phyloP scores from a whole-genome alignment of 2,888 invertebrate species.

The Saturnia japonica region DNA sequence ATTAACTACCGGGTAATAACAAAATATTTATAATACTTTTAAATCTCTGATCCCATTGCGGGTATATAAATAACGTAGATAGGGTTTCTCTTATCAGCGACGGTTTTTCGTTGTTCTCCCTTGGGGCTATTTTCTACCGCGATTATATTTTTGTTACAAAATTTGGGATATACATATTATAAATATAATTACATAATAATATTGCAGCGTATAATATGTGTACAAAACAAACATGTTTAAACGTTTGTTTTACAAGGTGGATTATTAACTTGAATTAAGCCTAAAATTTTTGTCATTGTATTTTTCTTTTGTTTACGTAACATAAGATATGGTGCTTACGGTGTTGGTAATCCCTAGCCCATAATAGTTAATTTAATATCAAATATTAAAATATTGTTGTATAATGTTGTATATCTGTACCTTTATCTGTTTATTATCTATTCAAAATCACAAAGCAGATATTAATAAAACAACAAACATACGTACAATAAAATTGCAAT shows the following conservation, averaged over 20 bases:
- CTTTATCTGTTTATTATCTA: too few species aligned
- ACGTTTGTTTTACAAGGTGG: background rate
- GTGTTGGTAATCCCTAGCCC: too few species aligned
- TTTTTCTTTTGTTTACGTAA: too few species aligned
- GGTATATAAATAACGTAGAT: conserved; percentile 30
- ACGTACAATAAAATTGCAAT: too few species aligned
- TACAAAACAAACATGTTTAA: background rate
- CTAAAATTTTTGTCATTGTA: background rate
- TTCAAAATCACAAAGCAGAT: too few species aligned
- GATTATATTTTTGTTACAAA: conserved; percentile 7
- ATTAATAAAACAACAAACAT: too few species aligned
- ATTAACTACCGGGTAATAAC: background rate
- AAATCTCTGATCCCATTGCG: conserved; percentile 24
- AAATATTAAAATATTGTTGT: too few species aligned
- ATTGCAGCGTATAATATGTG: background rate
- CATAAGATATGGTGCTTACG: too few species aligned
- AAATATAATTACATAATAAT: background rate
- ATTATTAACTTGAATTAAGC: background rate
- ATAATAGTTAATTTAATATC: too few species aligned
- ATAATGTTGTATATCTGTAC: too few species aligned
- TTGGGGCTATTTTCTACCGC: background rate
- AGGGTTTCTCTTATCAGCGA: conserved; percentile 25
- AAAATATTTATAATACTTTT: background rate
- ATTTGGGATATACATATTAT: background rate
- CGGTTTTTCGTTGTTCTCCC: conserved; percentile 17